Evolutionary conservation across 2,888 invertebrate species (phyloP).

Genomic region (Digitonthophagus gazella): DNA sequence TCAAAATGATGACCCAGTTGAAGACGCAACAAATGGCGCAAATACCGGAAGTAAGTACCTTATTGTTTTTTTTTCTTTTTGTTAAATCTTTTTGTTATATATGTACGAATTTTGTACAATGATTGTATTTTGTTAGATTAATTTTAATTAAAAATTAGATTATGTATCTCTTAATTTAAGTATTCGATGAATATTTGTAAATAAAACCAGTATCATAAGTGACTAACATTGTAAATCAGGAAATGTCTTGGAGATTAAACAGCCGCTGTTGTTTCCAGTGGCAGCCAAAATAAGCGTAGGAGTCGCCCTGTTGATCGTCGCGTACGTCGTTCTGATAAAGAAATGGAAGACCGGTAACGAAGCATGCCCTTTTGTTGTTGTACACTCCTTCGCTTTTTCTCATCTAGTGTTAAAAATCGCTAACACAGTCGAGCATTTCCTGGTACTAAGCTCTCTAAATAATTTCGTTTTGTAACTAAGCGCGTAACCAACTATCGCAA

Average conservation of each 20-base stretch:
- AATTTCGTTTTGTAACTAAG: slow-evolving; percentile 22
- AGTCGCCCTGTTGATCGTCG: slow-evolving; percentile 79
- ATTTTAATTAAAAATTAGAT: background rate
- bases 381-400: slow-evolving; percentile 17
- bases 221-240: slow-evolving; percentile 50
- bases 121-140: background rate
- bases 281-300: slow-evolving; percentile 84
- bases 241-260: slow-evolving; percentile 44
- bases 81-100: background rate
- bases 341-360: slow-evolving; percentile 68
- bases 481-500: background rate
- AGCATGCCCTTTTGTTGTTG: slow-evolving; percentile 33
- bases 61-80: background rate
- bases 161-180: too few relatives aligned
- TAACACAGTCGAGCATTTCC: slow-evolving; percentile 49
- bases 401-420: slow-evolving; percentile 24
- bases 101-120: too few relatives aligned
- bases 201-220: slow-evolving; percentile 31
- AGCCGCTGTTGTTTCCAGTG: slow-evolving; percentile 68
- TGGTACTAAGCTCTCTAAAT: slow-evolving; percentile 37
- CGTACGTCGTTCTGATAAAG: slow-evolving; percentile 81
- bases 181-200: background rate
- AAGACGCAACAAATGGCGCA: slow-evolving; percentile 37
- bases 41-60: slow-evolving; percentile 7
- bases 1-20: slow-evolving; percentile 40